These are phyloP conservation scores for Caranx ignobilis DNA, from an alignment of 2,113 vertebrate species.

Conservation along the genomic window DNA sequence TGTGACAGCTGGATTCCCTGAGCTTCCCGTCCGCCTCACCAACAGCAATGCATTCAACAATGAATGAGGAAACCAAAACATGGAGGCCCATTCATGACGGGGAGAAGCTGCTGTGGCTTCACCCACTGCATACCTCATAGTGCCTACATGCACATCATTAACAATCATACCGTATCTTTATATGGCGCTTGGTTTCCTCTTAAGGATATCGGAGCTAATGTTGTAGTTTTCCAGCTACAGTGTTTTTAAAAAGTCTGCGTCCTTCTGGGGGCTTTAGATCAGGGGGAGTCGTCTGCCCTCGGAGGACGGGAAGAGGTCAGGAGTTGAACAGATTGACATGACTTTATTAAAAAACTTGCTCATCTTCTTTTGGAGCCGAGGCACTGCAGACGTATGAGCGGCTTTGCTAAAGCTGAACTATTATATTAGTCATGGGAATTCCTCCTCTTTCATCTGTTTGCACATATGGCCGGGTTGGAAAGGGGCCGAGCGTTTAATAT, in stretches of 20 bases:
- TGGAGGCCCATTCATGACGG: neutral
- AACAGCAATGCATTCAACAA: neutral
- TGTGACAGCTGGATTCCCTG: constrained; percentile 52
- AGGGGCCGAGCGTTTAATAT: neutral
- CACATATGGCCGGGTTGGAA: neutral
- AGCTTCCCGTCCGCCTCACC: constrained; percentile 37
- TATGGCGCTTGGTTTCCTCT: neutral
- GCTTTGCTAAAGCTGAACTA: neutral
- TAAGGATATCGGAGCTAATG: neutral
- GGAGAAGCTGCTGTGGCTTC: neutral
- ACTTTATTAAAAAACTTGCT: neutral
- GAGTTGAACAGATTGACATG: constrained; percentile 10
- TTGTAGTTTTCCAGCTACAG: neutral
- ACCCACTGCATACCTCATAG: too few species aligned
- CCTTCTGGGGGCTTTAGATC: neutral
- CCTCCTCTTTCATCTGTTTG: neutral
- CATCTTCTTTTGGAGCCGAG: neutral
- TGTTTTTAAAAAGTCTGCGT: neutral
- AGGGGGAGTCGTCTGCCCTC: neutral
- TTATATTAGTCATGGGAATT: neutral
- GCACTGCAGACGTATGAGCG: neutral
- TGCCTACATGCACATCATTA: neutral
- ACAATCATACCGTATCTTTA: neutral
- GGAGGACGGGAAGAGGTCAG: constrained; percentile 7
- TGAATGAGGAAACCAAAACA: constrained; percentile 20